Base-by-base conservation (phyloP, 2,888 invertebrate species). In the Trichacis sp. region DNA sequence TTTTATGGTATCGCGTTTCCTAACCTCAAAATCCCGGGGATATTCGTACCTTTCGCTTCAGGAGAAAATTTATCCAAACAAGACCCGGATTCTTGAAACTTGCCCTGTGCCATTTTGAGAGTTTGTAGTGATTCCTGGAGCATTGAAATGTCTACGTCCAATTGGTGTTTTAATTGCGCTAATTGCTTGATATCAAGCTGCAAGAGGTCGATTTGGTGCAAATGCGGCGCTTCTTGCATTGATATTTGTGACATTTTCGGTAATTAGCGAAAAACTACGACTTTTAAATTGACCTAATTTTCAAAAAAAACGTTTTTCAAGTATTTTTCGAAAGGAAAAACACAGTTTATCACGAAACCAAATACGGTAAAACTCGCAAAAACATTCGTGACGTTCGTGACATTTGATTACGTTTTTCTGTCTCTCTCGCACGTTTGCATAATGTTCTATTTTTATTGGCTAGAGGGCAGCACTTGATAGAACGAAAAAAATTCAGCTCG, bases 41-140 rank as follows among this genome's bases (percentile, higher is more conserved):
- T 14, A 15, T 8, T 18, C 55, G 65, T 69, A 76, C 94, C 93
- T 79, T 93, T 89, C 67, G 90, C 89, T 17, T 90, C 89, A 0
- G 92, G 89, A 43, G 89, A 91, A 57, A 96, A 88, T 85, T 93
- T 92, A 64, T 93, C 93, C 49, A 95, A 88, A 75, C 92, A 92
- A 77, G 94, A 94, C 49, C 92, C 92, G 0, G 96, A 96, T 77
- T 93, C 93, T 60, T 91, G 90, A 85, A 95, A 97, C 86, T 96
- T 97, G 29, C 88, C 89, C 85, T 97, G 96, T 5, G 96, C 96
- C 78, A 93, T 89, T 86, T 97, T 96, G 57, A 98, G 86, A 17
- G 94, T 93, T 79, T 93, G 92, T 70, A 97, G 85, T 0, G 97
- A 97, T 71, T 95, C 95, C 87, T 94, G 93, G 83, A 97, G 95